phyloP scores from a whole-genome alignment of 2,797 vertebrate genomes.

The Champsocephalus gunnari region DNA sequence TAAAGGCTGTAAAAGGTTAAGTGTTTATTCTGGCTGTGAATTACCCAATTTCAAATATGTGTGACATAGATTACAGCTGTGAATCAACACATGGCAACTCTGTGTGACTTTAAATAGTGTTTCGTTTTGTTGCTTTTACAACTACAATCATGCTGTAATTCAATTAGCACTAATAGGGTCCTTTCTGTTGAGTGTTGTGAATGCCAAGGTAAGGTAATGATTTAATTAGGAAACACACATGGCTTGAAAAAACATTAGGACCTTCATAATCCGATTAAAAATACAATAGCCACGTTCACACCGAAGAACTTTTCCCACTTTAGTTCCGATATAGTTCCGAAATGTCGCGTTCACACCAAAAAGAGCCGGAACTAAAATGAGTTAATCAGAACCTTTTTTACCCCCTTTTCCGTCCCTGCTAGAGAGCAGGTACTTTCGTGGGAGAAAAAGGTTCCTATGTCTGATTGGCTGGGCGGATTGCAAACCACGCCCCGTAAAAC shows the following conservation, averaged over 20 bases:
- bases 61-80: constrained; percentile 24
- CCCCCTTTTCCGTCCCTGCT: too few relatives aligned
- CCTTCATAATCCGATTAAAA: neutral
- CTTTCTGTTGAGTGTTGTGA: constrained; percentile 39
- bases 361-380: too few relatives aligned
- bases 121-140: constrained; percentile 49
- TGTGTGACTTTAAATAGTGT: constrained; percentile 30
- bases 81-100: constrained; percentile 38
- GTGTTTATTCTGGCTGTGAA: constrained; percentile 33
- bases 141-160: constrained; percentile 46
- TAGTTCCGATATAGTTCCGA: too few relatives aligned
- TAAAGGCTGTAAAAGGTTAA: constrained; percentile 2
- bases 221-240: neutral
- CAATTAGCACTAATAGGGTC: constrained; percentile 54
- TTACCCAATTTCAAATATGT: constrained; percentile 31
- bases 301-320: too few relatives aligned
- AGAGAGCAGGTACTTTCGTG: too few relatives aligned
- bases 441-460: too few relatives aligned
- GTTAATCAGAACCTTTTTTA: too few relatives aligned
- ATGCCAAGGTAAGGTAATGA: constrained; percentile 3
- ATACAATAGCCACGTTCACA: neutral
- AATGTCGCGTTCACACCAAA: too few relatives aligned
- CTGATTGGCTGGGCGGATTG: too few relatives aligned
- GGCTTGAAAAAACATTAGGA: neutral
- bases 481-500: too few relatives aligned